phyloP scores from a whole-genome alignment of 2,797 vertebrate species.

The Lagocephalus sceleratus region DNA sequence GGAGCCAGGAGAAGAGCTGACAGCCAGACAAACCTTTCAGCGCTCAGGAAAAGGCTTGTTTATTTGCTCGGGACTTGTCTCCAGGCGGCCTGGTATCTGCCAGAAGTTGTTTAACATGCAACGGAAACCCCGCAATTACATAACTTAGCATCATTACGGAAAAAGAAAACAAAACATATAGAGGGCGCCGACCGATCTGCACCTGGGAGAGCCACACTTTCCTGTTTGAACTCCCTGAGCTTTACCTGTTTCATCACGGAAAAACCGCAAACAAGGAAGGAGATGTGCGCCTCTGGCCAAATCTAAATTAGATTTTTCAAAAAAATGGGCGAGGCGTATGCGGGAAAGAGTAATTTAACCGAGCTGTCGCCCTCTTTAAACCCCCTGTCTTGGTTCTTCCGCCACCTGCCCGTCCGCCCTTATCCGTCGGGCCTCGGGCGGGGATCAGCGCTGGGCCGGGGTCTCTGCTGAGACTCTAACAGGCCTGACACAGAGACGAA shows the following conservation, averaged over 20 bases:
- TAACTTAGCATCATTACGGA: conserved; percentile 47
- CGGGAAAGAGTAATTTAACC: conserved; percentile 3
- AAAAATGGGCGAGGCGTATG: conserved; percentile 31
- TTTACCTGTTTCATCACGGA: too few relatives aligned
- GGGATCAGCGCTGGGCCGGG: conserved; percentile 44
- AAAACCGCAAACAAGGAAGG: conserved; percentile 10
- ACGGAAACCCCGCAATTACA: conserved; percentile 55
- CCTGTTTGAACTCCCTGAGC: neutral
- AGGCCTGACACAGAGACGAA: conserved; percentile 29
- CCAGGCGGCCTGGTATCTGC: conserved; percentile 44
- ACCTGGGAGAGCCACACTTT: conserved; percentile 14
- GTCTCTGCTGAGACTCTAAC: conserved; percentile 39
- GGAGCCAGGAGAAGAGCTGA: conserved; percentile 38
- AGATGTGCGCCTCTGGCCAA: neutral
- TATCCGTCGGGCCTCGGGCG: conserved; percentile 40
- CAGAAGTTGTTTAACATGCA: conserved; percentile 31
- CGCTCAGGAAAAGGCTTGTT: conserved; percentile 40
- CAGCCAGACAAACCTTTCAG: conserved; percentile 33
- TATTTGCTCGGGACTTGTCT: conserved; percentile 43
- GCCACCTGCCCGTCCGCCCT: conserved; percentile 20
- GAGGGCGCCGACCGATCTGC: conserved; percentile 5
- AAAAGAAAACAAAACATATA: conserved; percentile 5
- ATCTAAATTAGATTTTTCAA: neutral
- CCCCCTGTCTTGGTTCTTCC: conserved; percentile 20
- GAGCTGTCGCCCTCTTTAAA: conserved; percentile 14